Evolutionary conservation across 2,888 invertebrate genomes (phyloP), one percentile per base, ranked within the genome.

Genomic region (Chaitophorus viminalis): DNA sequence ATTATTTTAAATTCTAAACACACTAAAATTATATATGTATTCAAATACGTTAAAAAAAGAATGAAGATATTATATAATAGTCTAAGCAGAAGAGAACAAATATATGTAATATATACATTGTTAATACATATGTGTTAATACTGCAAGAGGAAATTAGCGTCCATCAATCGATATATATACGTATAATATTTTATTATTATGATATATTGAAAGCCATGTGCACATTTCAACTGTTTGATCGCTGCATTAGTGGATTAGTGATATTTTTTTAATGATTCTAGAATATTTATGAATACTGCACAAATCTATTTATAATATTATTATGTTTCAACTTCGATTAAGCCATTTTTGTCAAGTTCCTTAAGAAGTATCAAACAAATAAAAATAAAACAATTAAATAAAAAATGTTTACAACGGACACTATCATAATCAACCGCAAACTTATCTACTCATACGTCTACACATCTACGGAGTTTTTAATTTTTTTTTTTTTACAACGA

Each of bases 341-440:
- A 85, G 85, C 83, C 25, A 65, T 76, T 76, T 84, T 84, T 52
- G 52, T n/a, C 33, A 70, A 85, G n/a, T 68, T 31, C 70, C 29
- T 76, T 76, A 65, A 84, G 76, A 84, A 84, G n/a, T 46, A 76
- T 65, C 31, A 31, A 84, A 76, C 54, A 74, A 83, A 83, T n/a
- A 83, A 74, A 75, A 83, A 74, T 36, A 83, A 83, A 74, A 39
- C 52, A 82, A 82, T 72, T 72, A 72, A 79, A 74, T 39, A 39
- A n/a, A 74, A 74, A 25, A 72, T 33, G 29, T 72, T 68, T 82
- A 72, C 36, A 60, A 83, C 39, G 75, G 75, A 75, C 60, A 83
- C 75, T 75, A 83, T 83, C 33, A 68, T 65, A 77, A 79, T 77
- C 84, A 84, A 84, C 84, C 76, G n/a, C 84, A 84, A 84, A 84